Percentiles rank a stretch among this genome's conserved stretches.
Evolutionary conservation across 2,797 vertebrate genomes (phyloP).

Genomic region (Stomatorhinus walkeri): DNA sequence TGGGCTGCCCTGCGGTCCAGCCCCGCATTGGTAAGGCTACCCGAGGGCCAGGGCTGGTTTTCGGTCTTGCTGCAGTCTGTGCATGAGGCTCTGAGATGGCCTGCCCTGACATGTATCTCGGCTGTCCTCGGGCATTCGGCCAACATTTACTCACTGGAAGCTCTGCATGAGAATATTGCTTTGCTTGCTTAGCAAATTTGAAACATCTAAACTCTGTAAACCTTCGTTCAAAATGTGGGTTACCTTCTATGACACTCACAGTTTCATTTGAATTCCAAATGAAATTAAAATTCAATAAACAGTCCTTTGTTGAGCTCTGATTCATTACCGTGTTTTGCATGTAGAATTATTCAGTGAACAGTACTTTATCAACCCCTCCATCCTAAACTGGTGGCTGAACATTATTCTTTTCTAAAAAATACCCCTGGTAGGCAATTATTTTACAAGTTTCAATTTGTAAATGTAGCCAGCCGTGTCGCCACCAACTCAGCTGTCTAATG

Average conservation of each 20-base stretch:
- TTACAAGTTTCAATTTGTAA: not conserved
- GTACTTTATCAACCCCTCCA: not conserved
- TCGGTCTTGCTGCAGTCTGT: not conserved
- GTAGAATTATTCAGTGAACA: not conserved
- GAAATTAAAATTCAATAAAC: not conserved
- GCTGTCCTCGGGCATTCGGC: not conserved
- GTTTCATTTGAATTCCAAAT: not conserved
- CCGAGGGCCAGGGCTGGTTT: not conserved
- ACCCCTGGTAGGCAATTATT: not conserved
- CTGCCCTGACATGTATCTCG: not conserved
- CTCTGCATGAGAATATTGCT: not conserved
- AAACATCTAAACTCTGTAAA: not conserved
- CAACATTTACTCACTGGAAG: not conserved
- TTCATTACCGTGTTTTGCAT: not conserved
- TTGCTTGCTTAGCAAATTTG: not conserved
- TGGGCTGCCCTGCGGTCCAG: conserved; percentile 56
- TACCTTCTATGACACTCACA: not conserved
- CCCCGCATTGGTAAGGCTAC: conserved; percentile 22
- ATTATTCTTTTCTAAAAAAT: not conserved
- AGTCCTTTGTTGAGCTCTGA: too few relatives aligned
- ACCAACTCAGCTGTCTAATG: not conserved
- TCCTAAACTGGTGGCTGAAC: not conserved
- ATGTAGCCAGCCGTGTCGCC: not conserved
- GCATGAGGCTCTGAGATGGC: not conserved
- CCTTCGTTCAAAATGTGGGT: not conserved